Percentiles rank a stretch among this genome's conserved stretches.
Evolutionary conservation across 2,113 vertebrate species (phyloP).

Genomic region (Anarrhichthys ocellatus): DNA sequence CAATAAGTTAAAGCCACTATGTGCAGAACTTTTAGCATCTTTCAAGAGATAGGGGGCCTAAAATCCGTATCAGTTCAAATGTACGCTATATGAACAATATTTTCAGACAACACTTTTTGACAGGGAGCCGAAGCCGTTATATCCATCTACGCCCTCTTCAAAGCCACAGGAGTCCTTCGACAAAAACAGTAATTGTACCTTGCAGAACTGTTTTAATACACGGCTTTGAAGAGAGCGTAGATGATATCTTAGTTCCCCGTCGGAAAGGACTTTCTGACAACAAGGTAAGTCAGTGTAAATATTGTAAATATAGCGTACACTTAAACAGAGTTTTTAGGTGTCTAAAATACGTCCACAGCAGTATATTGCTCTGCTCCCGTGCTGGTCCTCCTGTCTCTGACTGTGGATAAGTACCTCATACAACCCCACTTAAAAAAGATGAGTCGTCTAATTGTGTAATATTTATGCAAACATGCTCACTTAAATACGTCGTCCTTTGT

Average conservation of each 20-base stretch:
- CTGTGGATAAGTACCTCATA: neutral
- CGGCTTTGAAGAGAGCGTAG: neutral
- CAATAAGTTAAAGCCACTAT: neutral
- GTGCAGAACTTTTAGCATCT: neutral
- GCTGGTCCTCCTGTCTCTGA: neutral
- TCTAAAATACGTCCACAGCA: too few relatives aligned
- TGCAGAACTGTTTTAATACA: too few relatives aligned
- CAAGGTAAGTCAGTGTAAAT: neutral
- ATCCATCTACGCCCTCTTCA: too few relatives aligned
- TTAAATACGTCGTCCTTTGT: neutral
- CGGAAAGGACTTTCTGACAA: too few relatives aligned
- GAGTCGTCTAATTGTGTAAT: neutral
- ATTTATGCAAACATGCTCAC: slow-evolving; percentile 19
- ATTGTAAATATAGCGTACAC: neutral
- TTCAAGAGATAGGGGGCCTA: neutral
- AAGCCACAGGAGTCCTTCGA: too few relatives aligned
- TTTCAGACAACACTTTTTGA: too few relatives aligned
- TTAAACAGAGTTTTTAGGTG: neutral
- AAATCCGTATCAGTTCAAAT: too few relatives aligned
- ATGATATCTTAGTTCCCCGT: neutral
- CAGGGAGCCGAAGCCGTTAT: too few relatives aligned
- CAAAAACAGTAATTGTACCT: too few relatives aligned
- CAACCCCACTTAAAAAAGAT: neutral
- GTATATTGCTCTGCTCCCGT: too few relatives aligned
- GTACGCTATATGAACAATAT: too few relatives aligned